Conservation (phyloP, 2,888 invertebrate species). For the Drosophila affinis region DNA sequence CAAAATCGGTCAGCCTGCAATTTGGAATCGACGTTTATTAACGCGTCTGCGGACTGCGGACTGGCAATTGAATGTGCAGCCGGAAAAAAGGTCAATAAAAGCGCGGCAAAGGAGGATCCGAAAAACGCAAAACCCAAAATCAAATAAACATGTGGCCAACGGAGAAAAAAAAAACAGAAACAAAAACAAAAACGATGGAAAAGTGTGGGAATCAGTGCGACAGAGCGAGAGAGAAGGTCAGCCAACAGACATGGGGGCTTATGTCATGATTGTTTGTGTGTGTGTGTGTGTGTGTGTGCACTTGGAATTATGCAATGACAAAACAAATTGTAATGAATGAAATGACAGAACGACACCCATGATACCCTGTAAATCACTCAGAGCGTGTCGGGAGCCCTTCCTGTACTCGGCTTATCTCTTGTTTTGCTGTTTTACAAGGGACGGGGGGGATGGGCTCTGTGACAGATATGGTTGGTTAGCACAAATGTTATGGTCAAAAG, state of each 20-base stretch:
- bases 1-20: slow-evolving; percentile 41
- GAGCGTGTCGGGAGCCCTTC: not conserved
- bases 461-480: slow-evolving; percentile 14
- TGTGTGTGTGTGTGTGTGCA: not conserved
- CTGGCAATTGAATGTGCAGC: slow-evolving; percentile 40
- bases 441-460: slow-evolving; percentile 1
- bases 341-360: slow-evolving; percentile 9
- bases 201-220: slow-evolving; percentile 6
- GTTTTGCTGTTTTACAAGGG: too few species aligned
- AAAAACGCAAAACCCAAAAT: slow-evolving; percentile 13
- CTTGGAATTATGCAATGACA: slow-evolving; percentile 32
- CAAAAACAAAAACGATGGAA: not conserved
- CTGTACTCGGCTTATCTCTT: too few species aligned
- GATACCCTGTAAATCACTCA: slow-evolving; percentile 27
- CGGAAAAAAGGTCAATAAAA: slow-evolving; percentile 7
- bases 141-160: slow-evolving; percentile 31
- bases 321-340: slow-evolving; percentile 24
- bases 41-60: slow-evolving; percentile 30
- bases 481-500: slow-evolving; percentile 16
- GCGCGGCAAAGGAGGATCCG: not conserved
- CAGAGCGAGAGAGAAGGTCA: slow-evolving; percentile 4
- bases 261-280: not conserved
- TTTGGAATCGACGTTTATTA: slow-evolving; percentile 45
- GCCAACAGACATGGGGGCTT: not conserved
- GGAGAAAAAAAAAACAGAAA: not conserved